Conservation (phyloP, 2,113 vertebrate genomes). For the Pipra filicauda region DNA sequence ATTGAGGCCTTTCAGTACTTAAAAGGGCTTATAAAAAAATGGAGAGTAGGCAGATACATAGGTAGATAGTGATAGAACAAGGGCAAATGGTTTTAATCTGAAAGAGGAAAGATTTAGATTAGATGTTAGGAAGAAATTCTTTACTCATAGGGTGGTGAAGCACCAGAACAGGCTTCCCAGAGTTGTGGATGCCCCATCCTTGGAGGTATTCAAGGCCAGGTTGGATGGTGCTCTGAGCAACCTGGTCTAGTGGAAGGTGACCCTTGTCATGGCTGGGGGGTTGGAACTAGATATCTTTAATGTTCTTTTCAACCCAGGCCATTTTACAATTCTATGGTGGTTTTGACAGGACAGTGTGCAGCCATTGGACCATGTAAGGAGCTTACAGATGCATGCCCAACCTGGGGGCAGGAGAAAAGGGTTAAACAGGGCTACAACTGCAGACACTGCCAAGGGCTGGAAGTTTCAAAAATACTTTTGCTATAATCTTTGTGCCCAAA, state of each 20-base stretch:
- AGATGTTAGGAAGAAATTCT: neutral
- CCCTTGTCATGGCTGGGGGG: accelerated
- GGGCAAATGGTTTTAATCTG: neutral
- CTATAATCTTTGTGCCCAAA: neutral
- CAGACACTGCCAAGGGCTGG: neutral
- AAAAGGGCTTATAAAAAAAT: neutral
- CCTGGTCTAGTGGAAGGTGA: neutral
- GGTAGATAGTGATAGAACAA: neutral
- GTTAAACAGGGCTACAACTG: neutral
- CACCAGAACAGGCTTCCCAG: neutral
- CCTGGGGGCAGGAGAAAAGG: neutral
- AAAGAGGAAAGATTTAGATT: neutral
- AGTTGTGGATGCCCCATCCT: neutral
- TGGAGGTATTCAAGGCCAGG: neutral
- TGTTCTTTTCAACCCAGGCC: neutral
- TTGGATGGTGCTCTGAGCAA: neutral
- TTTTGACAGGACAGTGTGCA: neutral
- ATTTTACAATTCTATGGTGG: neutral
- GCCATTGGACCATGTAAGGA: neutral
- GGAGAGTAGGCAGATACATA: neutral
- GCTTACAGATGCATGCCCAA: neutral
- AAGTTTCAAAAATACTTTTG: neutral
- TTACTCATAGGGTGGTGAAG: neutral
- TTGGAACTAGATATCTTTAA: neutral
- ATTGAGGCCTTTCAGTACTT: neutral